Conservation (phyloP, 2,113 vertebrate species). For the Daboia siamensis region DNA sequence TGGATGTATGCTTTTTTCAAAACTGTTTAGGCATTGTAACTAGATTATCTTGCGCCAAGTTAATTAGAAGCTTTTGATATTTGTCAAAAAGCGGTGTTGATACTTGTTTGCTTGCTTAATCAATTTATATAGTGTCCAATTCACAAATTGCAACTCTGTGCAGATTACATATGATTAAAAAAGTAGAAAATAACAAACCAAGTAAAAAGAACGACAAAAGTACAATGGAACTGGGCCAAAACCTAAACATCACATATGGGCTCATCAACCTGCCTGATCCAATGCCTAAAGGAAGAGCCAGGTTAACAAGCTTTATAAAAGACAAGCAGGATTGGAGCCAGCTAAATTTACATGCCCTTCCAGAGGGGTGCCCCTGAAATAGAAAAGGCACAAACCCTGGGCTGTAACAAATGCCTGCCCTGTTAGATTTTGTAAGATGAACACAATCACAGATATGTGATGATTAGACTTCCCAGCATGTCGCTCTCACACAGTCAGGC, state of each 20-base stretch:
- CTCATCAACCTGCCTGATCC: neutral
- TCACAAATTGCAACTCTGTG: neutral
- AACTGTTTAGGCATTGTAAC: neutral
- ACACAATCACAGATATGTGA: neutral
- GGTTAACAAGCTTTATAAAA: neutral
- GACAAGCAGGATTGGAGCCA: neutral
- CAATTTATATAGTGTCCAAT: neutral
- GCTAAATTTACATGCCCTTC: neutral
- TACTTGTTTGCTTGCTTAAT: neutral
- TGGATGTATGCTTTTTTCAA: neutral
- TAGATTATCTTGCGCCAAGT: neutral
- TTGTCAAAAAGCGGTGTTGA: neutral
- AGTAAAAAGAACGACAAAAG: neutral
- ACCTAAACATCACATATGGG: neutral
- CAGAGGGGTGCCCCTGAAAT: neutral
- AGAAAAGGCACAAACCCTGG: neutral
- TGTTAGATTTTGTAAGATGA: neutral
- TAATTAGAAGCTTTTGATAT: neutral
- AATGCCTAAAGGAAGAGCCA: neutral
- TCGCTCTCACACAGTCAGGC: neutral
- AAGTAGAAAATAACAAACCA: neutral
- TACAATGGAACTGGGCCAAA: neutral
- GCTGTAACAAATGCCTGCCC: neutral
- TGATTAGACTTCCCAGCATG: neutral
- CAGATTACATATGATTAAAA: neutral